These are phyloP conservation scores for Cercocebus atys DNA, from an alignment of 2,113 vertebrate species.

Conservation along the genomic window DNA sequence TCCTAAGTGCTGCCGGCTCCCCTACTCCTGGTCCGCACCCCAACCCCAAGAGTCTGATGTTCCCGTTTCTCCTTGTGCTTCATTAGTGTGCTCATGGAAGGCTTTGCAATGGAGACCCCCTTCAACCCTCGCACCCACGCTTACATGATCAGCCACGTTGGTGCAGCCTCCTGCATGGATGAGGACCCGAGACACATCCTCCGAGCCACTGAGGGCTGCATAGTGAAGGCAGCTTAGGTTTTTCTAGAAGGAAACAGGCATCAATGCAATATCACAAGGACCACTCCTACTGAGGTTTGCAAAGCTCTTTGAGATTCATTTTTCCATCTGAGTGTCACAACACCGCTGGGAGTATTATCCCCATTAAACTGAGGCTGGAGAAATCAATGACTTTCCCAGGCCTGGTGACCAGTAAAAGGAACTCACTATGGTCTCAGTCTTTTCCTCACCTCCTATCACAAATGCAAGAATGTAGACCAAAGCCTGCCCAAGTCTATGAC, in stretches of 20 bases:
- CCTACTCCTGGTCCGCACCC: too few relatives aligned
- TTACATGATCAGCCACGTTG: constrained; percentile 87
- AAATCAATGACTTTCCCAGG: background rate
- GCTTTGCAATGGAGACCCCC: background rate
- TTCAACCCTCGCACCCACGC: constrained; percentile 49
- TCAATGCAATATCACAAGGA: background rate
- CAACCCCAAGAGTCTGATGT: background rate
- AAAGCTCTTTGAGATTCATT: background rate
- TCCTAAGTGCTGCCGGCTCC: background rate
- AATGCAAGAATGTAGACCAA: background rate
- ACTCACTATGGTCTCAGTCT: background rate
- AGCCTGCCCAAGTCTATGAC: background rate
- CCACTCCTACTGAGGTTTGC: background rate
- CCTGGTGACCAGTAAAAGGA: background rate
- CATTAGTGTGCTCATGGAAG: background rate
- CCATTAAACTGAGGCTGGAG: background rate
- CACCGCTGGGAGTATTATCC: background rate
- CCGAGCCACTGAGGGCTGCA: constrained; percentile 82
- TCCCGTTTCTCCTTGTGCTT: background rate
- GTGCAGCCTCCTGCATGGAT: constrained; percentile 85
- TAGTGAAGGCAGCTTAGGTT: constrained; percentile 91
- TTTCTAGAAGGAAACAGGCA: constrained; percentile 80
- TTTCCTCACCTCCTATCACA: background rate
- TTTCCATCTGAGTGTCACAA: background rate
- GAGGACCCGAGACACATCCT: constrained; percentile 84